Conservation (phyloP, 53 echinoderm and acorn worm species). For the Apostichopus leukothele region DNA sequence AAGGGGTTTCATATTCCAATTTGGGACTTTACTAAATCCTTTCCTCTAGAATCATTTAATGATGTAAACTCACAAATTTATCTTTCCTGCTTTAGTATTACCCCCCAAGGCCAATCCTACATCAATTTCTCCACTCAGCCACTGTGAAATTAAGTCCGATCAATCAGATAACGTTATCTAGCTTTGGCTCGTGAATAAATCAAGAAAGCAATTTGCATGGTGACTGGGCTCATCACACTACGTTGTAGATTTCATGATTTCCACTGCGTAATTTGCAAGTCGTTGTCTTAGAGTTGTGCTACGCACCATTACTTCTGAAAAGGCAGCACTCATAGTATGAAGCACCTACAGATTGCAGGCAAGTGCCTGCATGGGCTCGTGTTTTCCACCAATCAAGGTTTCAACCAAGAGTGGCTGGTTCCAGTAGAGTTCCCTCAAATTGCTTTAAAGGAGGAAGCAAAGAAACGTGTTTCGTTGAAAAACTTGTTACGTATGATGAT, state of each 20-base stretch:
- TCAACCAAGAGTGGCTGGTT: slow-evolving; percentile 35
- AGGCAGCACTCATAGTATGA: slow-evolving; percentile 48
- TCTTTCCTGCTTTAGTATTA: slow-evolving; percentile 47
- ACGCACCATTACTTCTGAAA: slow-evolving; percentile 54
- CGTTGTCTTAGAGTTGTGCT: slow-evolving; percentile 45
- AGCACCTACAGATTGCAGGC: slow-evolving; percentile 46
- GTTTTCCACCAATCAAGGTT: slow-evolving; percentile 30
- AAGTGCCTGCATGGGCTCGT: slow-evolving; percentile 40
- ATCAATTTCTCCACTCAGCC: slow-evolving; percentile 58
- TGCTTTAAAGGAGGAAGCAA: slow-evolving; percentile 34
- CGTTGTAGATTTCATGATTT: slow-evolving; percentile 47
- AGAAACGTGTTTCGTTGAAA: not conserved
- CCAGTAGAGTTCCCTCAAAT: slow-evolving; percentile 39
- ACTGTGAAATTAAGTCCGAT: slow-evolving; percentile 56
- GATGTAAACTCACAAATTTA: slow-evolving; percentile 55
- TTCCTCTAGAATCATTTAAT: slow-evolving; percentile 53
- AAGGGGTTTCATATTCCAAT: slow-evolving; percentile 50
- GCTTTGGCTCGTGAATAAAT: slow-evolving; percentile 52
- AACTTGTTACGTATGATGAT: slow-evolving; percentile 3
- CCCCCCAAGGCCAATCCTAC: slow-evolving; percentile 56
- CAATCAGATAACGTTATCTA: slow-evolving; percentile 57
- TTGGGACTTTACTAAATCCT: slow-evolving; percentile 31
- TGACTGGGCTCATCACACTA: slow-evolving; percentile 50
- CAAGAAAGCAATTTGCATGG: slow-evolving; percentile 57
- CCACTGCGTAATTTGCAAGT: slow-evolving; percentile 49